Conservation (phyloP, 2,113 vertebrate species). For the Podarcis raffonei region DNA sequence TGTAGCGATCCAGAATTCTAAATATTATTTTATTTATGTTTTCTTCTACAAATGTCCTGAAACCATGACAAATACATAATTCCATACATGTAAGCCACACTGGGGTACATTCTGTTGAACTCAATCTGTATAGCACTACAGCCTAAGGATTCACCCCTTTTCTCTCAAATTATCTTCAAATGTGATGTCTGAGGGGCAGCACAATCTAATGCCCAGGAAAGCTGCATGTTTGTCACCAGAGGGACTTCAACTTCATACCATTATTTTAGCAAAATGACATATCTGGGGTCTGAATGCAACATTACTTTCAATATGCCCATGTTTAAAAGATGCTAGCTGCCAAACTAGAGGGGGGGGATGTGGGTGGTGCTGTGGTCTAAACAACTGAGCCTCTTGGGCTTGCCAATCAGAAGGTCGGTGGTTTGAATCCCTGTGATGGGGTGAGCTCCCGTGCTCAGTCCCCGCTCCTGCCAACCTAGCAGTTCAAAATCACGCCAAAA, state of each 20-base stretch:
- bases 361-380: too few relatives aligned
- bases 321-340: background rate
- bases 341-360: too few relatives aligned
- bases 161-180: background rate
- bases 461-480: too few relatives aligned
- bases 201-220: conserved; percentile 12
- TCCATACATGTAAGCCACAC: too few relatives aligned
- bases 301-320: background rate
- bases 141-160: conserved; percentile 9
- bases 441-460: too few relatives aligned
- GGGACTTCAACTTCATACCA: background rate
- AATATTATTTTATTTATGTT: conserved; percentile 35
- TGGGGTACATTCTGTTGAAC: too few relatives aligned
- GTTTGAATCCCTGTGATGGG: too few relatives aligned
- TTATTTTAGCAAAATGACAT: background rate
- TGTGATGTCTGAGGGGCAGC: background rate
- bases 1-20: conserved; percentile 18
- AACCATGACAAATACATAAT: background rate
- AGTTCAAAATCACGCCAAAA: too few relatives aligned
- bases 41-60: conserved; percentile 27
- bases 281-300: background rate
- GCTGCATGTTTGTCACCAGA: rapidly evolving
- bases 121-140: too few relatives aligned
- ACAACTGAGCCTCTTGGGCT: too few relatives aligned
- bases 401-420: too few relatives aligned